Conservation (phyloP, 2,113 vertebrate genomes). For the Chauna torquata region DNA sequence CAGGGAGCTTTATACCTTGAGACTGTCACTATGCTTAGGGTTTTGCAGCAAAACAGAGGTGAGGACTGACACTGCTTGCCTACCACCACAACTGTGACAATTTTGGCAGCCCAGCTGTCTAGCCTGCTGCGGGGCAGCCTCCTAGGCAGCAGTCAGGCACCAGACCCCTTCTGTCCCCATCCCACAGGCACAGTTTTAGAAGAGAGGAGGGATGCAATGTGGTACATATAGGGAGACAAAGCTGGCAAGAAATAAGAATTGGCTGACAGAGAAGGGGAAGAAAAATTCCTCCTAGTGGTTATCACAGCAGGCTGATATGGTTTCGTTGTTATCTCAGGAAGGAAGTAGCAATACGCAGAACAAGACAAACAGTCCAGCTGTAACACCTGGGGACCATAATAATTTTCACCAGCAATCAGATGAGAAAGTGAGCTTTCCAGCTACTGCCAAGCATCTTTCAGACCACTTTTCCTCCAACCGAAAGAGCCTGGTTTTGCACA, state of each 20-base stretch:
- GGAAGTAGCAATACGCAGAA: slow-evolving; percentile 4
- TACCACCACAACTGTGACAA: background rate
- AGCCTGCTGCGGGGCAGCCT: too few relatives aligned
- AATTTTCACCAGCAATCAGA: background rate
- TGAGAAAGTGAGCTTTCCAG: background rate
- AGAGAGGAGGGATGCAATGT: background rate
- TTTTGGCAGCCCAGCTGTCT: too few relatives aligned
- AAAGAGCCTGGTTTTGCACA: background rate
- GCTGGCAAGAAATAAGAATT: background rate
- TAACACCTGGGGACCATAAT: slow-evolving; percentile 7
- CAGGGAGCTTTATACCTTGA: background rate
- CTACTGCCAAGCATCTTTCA: background rate
- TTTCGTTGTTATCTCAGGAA: background rate
- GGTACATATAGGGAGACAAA: background rate
- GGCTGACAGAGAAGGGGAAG: background rate
- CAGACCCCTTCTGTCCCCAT: accelerated
- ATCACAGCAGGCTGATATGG: background rate
- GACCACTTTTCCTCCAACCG: background rate
- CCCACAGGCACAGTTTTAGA: background rate
- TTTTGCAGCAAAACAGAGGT: background rate
- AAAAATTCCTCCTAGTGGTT: background rate
- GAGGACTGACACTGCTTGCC: accelerated
- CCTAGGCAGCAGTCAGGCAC: background rate
- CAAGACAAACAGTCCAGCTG: slow-evolving; percentile 4
- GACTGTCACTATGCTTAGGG: accelerated